Evolutionary conservation across 2,888 invertebrate genomes (phyloP).

Genomic region (Carterocephalus palaemon): DNA sequence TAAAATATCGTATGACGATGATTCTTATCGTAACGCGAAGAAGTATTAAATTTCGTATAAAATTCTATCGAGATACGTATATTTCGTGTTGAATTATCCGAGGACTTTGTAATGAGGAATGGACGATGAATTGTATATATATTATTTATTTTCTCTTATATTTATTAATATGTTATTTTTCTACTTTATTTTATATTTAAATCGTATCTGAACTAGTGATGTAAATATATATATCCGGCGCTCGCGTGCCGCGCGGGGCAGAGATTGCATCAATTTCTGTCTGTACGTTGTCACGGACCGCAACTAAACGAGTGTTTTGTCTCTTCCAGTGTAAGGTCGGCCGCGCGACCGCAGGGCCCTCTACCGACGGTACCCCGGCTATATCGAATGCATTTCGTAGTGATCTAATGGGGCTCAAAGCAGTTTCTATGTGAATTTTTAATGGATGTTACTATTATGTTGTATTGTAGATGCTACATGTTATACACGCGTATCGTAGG

Average conservation of each 20-base stretch:
- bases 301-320: slow-evolving; percentile 34
- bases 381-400: slow-evolving; percentile 57
- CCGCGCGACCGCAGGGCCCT: slow-evolving; percentile 34
- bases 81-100: no score
- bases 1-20: slow-evolving; percentile 3
- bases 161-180: no score
- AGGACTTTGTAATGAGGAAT: no score
- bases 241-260: slow-evolving; percentile 1
- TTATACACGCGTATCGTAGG: slow-evolving; percentile 38
- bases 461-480: slow-evolving; percentile 35
- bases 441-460: slow-evolving; percentile 60
- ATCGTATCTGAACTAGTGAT: no score
- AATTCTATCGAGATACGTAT: no score
- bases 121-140: no score
- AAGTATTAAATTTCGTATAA: neutral
- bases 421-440: slow-evolving; percentile 72
- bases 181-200: no score
- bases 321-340: slow-evolving; percentile 58
- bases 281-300: neutral
- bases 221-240: no score
- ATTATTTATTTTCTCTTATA: no score
- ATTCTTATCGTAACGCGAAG: neutral
- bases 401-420: slow-evolving; percentile 67
- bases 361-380: slow-evolving; percentile 36
- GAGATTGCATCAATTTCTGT: slow-evolving; percentile 14